phyloP scores from a whole-genome alignment of 2,888 invertebrate species.

The Coenonympha glycerion region DNA sequence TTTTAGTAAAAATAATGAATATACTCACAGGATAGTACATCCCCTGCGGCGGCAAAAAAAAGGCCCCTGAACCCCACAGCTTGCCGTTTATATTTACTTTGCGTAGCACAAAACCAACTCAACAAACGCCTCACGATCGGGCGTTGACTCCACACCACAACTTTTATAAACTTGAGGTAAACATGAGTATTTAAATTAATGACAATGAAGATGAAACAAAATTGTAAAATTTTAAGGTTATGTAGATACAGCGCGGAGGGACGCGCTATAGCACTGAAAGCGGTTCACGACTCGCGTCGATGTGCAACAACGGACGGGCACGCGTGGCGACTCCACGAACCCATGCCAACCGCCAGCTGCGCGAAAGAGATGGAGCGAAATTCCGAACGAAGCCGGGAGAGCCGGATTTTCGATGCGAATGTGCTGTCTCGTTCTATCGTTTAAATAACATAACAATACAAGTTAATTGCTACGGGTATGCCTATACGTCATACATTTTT shows the following conservation, averaged over 20 bases:
- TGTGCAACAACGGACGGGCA: slow-evolving; percentile 67
- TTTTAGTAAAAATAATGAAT: slow-evolving; percentile 24
- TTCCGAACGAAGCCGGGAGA: slow-evolving; percentile 37
- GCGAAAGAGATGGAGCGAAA: slow-evolving; percentile 46
- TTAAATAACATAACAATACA: slow-evolving; percentile 14
- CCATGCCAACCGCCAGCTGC: slow-evolving; percentile 37
- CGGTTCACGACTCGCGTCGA: slow-evolving; percentile 72
- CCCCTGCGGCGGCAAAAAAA: slow-evolving; percentile 97
- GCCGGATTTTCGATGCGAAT: slow-evolving; percentile 37
- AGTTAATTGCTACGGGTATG: background rate
- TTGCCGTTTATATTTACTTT: slow-evolving; percentile 87
- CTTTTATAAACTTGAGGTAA: slow-evolving; percentile 68
- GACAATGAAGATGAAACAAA: slow-evolving; percentile 41
- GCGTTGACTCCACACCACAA: slow-evolving; percentile 69
- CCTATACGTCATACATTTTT: background rate
- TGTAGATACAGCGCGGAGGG: slow-evolving; percentile 67
- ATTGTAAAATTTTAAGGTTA: slow-evolving; percentile 69
- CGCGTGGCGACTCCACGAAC: slow-evolving; percentile 52
- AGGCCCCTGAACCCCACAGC: slow-evolving; percentile 98
- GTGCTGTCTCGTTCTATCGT: slow-evolving; percentile 34
- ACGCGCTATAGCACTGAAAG: slow-evolving; percentile 73
- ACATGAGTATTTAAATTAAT: slow-evolving; percentile 66
- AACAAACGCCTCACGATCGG: slow-evolving; percentile 63
- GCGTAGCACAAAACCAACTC: slow-evolving; percentile 76
- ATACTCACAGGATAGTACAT: slow-evolving; percentile 96